A percentile compares a stretch with the other conserved stretches of the same genome.
Conservation (phyloP, 2,888 invertebrate genomes). For the Drosophila yooni region DNA sequence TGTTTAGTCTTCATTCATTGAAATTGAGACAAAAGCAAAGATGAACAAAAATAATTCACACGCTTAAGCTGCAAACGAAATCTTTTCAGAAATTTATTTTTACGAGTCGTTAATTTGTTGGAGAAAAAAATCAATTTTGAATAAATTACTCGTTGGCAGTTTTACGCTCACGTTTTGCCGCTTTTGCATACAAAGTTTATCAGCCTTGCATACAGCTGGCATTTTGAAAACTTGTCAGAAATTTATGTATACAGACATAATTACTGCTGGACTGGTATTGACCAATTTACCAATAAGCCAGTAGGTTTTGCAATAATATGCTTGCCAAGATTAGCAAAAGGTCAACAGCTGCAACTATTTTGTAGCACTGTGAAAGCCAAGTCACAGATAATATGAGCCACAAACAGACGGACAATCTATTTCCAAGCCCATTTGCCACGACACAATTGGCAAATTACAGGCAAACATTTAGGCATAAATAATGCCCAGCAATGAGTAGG, state of each 20-base stretch:
- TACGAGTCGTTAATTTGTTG: neutral
- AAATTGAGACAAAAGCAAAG: neutral
- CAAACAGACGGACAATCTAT: conserved; percentile 1
- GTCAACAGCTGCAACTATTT: conserved; percentile 30
- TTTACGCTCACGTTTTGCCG: conserved; percentile 4
- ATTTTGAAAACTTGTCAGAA: conserved; percentile 18
- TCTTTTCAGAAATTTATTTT: neutral
- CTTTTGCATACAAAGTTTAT: conserved; percentile 8
- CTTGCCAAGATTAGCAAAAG: conserved; percentile 21
- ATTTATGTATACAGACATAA: neutral
- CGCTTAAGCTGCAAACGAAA: neutral
- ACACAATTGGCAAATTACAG: conserved; percentile 52
- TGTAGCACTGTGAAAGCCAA: neutral
- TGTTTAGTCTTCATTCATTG: neutral
- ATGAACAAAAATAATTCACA: neutral
- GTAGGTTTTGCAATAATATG: conserved; percentile 13
- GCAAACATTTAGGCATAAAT: conserved; percentile 27
- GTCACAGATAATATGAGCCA: neutral
- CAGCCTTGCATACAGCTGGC: conserved; percentile 6
- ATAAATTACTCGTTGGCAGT: conserved; percentile 10
- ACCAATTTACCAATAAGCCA: conserved; percentile 15
- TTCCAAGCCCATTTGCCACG: conserved; percentile 10
- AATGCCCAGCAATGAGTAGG: conserved; percentile 17
- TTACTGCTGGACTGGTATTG: conserved; percentile 14
- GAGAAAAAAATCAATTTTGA: neutral